Evolutionary conservation across 2,888 invertebrate species (phyloP), one percentile per base, ranked within the genome.

Genomic region (Tipula lateralis): DNA sequence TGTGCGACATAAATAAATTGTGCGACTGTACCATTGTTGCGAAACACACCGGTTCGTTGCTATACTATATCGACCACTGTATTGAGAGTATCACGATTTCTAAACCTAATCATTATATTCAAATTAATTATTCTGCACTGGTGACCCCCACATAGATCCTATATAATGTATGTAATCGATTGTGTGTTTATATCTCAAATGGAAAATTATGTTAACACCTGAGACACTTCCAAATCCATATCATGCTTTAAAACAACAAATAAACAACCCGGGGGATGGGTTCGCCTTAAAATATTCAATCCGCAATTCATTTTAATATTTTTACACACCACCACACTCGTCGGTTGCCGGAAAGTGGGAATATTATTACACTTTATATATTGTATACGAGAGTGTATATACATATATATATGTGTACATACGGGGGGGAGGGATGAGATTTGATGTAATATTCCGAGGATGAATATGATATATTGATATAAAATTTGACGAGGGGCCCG

Each of bases 391-490:
- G n/a, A n/a, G n/a, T n/a, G n/a, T n/a, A n/a, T n/a, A n/a, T n/a
- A n/a, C n/a, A n/a, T n/a, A n/a, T n/a, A n/a, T n/a, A n/a, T n/a
- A n/a, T n/a, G 4, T 24, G n/a, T 16, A 36, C 36, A 36, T 6
- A 16, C 44, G 66, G 12, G 19, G 9, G 24, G 66, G 19, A 19
- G 24, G 66, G 66, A 66, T 66, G 66, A 66, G 66, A 66, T 66
- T 66, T 66, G 66, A 66, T 66, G 66, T 66, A 66, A 66, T 66
- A 66, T 66, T 66, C 24, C 66, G 24, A 66, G 13, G 66, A 66
- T 66, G 66, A 66, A 66, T 66, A 66, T 66, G 66, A 66, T 66
- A 66, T 66, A 66, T 66, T 66, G 66, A 66, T 66, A 66, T 50
- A 50, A 13, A 9, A 19, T 66, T 66, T 66, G 66, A 24, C 24